Conservation (phyloP, 2,888 invertebrate species). For the Sminthurinus aureus region DNA sequence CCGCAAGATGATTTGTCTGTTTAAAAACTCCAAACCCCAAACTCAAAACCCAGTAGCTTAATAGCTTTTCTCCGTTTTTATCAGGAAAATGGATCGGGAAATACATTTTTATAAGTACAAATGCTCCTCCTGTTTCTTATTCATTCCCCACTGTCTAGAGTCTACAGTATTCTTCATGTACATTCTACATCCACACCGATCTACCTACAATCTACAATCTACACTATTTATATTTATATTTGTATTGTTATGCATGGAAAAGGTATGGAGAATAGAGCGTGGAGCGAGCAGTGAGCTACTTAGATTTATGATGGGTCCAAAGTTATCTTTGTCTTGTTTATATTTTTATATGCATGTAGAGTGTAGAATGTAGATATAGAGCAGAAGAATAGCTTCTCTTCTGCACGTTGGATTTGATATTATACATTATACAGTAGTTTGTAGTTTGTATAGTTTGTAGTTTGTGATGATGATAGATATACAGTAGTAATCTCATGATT, state of each 20-base stretch:
- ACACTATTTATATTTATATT: too few species aligned
- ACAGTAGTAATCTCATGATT: background rate
- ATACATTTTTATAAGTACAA: conserved; percentile 36
- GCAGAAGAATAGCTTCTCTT: too few species aligned
- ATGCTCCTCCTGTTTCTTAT: background rate
- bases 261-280: background rate
- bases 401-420: too few species aligned
- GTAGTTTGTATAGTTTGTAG: too few species aligned
- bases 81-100: conserved; percentile 42
- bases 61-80: conserved; percentile 42
- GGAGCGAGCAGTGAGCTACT: background rate
- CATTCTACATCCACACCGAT: background rate
- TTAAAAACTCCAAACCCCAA: too few species aligned
- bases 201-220: too few species aligned
- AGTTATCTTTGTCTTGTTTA: background rate
- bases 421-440: too few species aligned
- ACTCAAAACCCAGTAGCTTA: conserved; percentile 43
- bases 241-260: too few species aligned
- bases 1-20: conserved; percentile 38
- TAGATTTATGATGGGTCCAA: background rate
- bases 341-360: background rate
- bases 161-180: background rate
- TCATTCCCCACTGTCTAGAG: background rate
- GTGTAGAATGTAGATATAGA: too few species aligned
- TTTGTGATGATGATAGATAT: background rate